A percentile compares a stretch with the other conserved stretches of the same genome.
Conservation (phyloP, 2,888 invertebrate genomes). For the Lycocerus yunnanus region DNA sequence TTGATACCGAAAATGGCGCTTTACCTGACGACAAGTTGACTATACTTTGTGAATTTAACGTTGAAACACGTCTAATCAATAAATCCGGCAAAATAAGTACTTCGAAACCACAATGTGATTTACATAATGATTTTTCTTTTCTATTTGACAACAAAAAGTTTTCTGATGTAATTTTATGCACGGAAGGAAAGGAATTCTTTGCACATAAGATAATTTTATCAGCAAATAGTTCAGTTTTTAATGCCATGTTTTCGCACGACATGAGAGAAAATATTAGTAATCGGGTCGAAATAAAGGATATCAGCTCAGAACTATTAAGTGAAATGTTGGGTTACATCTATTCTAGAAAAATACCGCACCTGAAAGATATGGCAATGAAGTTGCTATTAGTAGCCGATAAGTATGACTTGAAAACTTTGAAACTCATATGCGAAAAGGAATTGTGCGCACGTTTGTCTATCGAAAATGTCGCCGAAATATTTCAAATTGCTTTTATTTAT, state of each 20-base stretch:
- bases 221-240: slow-evolving; percentile 58
- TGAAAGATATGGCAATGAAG: not conserved
- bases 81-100: slow-evolving; percentile 98
- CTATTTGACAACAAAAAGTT: slow-evolving; percentile 97
- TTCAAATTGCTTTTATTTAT: slow-evolving; percentile 96
- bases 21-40: slow-evolving; percentile 98
- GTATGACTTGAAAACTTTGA: slow-evolving; percentile 97
- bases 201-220: slow-evolving; percentile 98
- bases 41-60: slow-evolving; percentile 98
- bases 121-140: slow-evolving; percentile 92
- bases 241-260: not conserved
- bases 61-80: slow-evolving; percentile 99
- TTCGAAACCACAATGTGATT: slow-evolving; percentile 91
- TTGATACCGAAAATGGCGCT: slow-evolving; percentile 98
- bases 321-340: not conserved
- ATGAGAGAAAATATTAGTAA: not conserved
- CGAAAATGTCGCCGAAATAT: slow-evolving; percentile 95
- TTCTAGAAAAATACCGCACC: not conserved
- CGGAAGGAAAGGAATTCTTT: slow-evolving; percentile 87
- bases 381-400: slow-evolving; percentile 87
- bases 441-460: slow-evolving; percentile 92
- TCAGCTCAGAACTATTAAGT: not conserved
- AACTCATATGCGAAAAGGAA: slow-evolving; percentile 98
- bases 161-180: slow-evolving; percentile 95
- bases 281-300: not conserved